Conservation (phyloP, 2,113 vertebrate genomes). For the Indri indri region DNA sequence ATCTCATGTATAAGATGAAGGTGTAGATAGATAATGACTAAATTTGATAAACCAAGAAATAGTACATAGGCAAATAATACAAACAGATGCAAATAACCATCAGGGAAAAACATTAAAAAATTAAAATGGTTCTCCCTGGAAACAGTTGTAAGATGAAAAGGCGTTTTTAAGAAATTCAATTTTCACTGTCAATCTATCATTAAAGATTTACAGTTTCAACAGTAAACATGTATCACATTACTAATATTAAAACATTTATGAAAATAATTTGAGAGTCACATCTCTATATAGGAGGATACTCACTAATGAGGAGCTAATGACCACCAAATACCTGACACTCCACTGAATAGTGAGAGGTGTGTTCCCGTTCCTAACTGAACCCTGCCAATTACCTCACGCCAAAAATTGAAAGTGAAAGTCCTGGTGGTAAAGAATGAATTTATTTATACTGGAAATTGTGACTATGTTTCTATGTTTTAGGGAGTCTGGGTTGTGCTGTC, state of each 20-base stretch:
- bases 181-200: not conserved
- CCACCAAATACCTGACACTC: not conserved
- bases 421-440: not conserved
- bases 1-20: not conserved
- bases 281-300: not conserved
- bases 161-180: not conserved
- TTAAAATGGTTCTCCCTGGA: not conserved
- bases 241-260: not conserved
- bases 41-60: not conserved
- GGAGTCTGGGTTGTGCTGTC: not conserved
- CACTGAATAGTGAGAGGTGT: not conserved
- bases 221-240: not conserved
- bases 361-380: not conserved
- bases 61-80: not conserved
- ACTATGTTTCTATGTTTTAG: not conserved
- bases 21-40: not conserved
- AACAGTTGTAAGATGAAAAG: not conserved
- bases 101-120: not conserved
- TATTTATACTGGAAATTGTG: not conserved
- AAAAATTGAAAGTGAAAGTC: not conserved
- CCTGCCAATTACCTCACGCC: not conserved
- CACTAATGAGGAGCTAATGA: not conserved
- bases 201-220: not conserved
- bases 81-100: not conserved
- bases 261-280: not conserved